Base-by-base conservation (phyloP, 1,140 invertebrate species). In the Dinoponera quadriceps region DNA sequence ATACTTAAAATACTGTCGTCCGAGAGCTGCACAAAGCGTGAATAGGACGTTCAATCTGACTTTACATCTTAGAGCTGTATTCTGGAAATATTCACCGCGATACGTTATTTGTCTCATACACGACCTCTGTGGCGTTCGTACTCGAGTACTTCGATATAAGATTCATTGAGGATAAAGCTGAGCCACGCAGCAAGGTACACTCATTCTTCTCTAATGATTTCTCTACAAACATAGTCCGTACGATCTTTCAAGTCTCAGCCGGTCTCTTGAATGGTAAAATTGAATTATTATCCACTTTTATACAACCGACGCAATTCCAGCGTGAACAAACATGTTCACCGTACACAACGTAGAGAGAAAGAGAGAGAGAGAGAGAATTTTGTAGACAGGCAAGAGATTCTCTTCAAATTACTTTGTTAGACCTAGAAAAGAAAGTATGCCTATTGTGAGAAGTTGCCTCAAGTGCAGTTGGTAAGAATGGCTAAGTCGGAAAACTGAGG, bases 401-500 rank as follows among this genome's bases (percentile, higher is more conserved):
- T 88, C 87, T 90, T 91, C 91, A 91, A 90, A 91, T 91, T 88
- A 92, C 82, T 92, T 89, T 92, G 91, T 91, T 91, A 90, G 84
- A 91, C 89, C 91, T 92, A 90, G 83, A 91, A 91, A 86, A 88
- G 83, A 88, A 86, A 90, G 84, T 66, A 87, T 80, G 80, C 78
- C 74, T 72, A 63, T 22, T 83, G 20, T 85, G 54, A 74, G 80
- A 55, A 77, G 65, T 62, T 85, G 18, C 59, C 22, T 33, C 18
- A 68, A 59, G 3, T 63, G n/a, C 55, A 62, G 54, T 49, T 65
- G 33, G 0, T 55, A 83, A 83, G 71, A 29, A 72, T 77, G 33
- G 49, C 49, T 74, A 59, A 57, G 29, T 55, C 54, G n/a, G 4
- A 48, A 75, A 77, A 49, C 38, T 27, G 54, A 54, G 49, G 33